Conservation (phyloP, 1,140 invertebrate species). For the Drosophila miranda region DNA sequence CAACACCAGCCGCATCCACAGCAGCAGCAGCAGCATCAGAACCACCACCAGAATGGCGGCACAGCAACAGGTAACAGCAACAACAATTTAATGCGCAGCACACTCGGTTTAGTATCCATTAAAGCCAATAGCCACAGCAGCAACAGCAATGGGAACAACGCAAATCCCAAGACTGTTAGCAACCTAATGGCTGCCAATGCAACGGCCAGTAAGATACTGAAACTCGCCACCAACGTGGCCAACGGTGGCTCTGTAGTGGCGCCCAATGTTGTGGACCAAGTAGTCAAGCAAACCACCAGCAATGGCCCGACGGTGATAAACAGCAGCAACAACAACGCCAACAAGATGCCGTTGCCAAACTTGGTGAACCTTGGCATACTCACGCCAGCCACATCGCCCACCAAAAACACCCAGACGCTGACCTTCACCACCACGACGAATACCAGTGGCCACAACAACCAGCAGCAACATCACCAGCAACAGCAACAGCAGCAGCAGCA, state of each 20-base stretch:
- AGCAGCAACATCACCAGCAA: slow-evolving; percentile 34
- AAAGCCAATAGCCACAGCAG: slow-evolving; percentile 62
- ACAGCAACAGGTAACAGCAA: slow-evolving; percentile 80
- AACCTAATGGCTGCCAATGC: slow-evolving; percentile 79
- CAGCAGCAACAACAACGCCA: slow-evolving; percentile 35
- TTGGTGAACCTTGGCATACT: slow-evolving; percentile 83
- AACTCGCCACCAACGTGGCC: slow-evolving; percentile 76
- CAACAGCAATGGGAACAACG: slow-evolving; percentile 41
- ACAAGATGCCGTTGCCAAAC: slow-evolving; percentile 76
- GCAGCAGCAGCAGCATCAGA: slow-evolving; percentile 52
- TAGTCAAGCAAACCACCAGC: slow-evolving; percentile 22
- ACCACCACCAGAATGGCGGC: slow-evolving; percentile 52
- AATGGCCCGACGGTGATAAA: slow-evolving; percentile 50
- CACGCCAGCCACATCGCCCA: slow-evolving; percentile 84
- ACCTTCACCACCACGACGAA: slow-evolving; percentile 69
- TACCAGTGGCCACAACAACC: slow-evolving; percentile 9
- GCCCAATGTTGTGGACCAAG: slow-evolving; percentile 30
- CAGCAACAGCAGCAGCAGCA: slow-evolving; percentile 62
- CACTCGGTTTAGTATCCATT: slow-evolving; percentile 81
- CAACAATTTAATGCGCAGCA: slow-evolving; percentile 81
- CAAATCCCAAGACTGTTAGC: slow-evolving; percentile 64
- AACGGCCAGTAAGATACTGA: slow-evolving; percentile 80
- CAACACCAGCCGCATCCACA: slow-evolving; percentile 49
- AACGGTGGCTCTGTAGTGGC: slow-evolving; percentile 43
- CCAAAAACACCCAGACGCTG: slow-evolving; percentile 75